These are phyloP conservation scores for Sula dactylatra DNA, from an alignment of 2,113 vertebrate genomes.

Conservation along the genomic window DNA sequence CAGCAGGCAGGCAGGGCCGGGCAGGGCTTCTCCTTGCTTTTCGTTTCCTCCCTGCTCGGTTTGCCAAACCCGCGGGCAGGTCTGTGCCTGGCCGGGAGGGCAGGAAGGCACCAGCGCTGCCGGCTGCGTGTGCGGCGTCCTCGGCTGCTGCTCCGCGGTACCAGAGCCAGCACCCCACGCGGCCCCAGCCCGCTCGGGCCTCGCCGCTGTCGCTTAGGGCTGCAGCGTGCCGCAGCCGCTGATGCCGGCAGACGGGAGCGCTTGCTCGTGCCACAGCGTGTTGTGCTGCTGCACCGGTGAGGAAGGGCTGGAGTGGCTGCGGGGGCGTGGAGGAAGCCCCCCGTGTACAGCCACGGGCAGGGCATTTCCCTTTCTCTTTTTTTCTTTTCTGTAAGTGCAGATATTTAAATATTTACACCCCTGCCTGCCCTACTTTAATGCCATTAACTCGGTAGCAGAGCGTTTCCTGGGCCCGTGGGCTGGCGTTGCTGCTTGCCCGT, in stretches of 20 bases:
- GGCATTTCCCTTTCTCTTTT: not conserved
- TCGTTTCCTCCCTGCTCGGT: not conserved
- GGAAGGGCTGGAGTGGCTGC: not conserved
- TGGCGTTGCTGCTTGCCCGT: not conserved
- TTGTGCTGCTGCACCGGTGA: not conserved
- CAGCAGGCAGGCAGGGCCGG: not conserved
- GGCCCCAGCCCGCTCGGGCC: not conserved
- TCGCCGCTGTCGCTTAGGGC: accelerated
- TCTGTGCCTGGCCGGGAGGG: accelerated
- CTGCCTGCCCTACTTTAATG: constrained; percentile 62
- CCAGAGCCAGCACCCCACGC: not conserved
- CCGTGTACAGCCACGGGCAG: not conserved
- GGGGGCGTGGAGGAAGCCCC: not conserved
- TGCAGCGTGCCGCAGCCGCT: accelerated
- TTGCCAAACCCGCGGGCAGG: not conserved
- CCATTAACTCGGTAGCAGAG: not conserved
- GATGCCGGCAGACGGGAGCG: not conserved
- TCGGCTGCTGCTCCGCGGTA: not conserved
- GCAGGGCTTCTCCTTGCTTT: not conserved
- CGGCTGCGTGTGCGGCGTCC: accelerated
- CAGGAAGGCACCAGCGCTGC: not conserved
- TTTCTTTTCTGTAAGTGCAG: not conserved
- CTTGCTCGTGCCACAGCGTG: accelerated
- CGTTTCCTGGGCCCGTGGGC: not conserved
- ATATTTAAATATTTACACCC: constrained; percentile 64